phyloP scores from a whole-genome alignment of 2,797 vertebrate genomes.

The Sphenodon punctatus region DNA sequence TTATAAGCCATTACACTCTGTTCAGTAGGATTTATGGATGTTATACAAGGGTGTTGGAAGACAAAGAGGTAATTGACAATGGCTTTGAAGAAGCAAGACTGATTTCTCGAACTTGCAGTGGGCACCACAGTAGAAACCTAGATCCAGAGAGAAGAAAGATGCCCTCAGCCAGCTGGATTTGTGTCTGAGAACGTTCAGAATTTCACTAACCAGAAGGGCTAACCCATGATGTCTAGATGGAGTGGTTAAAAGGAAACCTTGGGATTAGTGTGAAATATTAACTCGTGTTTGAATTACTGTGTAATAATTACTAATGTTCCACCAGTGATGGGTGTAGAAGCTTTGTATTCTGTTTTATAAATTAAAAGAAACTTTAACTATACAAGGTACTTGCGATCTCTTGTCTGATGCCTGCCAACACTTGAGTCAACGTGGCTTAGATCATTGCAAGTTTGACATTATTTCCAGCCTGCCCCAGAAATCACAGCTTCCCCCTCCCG shows the following conservation, averaged over 20 bases:
- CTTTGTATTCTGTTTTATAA: conserved; percentile 77
- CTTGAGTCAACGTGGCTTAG: neutral
- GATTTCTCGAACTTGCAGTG: neutral
- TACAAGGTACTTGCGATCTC: neutral
- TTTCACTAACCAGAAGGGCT: conserved; percentile 22
- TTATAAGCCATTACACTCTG: neutral
- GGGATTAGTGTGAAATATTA: conserved; percentile 52
- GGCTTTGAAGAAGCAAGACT: neutral
- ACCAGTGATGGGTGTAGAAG: conserved; percentile 70
- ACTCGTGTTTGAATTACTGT: conserved; percentile 72
- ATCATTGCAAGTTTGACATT: too few species aligned
- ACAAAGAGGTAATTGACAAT: neutral
- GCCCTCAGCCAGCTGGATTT: neutral
- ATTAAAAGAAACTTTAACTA: conserved; percentile 73
- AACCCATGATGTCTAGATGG: neutral
- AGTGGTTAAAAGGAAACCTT: neutral
- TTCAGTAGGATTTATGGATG: too few species aligned
- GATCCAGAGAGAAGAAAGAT: neutral
- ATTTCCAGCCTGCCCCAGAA: too few species aligned
- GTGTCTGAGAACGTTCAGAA: conserved; percentile 7
- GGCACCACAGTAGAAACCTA: conserved; percentile 12
- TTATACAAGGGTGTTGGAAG: neutral
- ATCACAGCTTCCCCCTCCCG: too few species aligned
- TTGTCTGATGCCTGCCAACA: neutral
- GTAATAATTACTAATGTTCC: conserved; percentile 69